These are phyloP conservation scores for Amorpha juglandis DNA, from an alignment of 2,888 invertebrate genomes.

Conservation along the genomic window DNA sequence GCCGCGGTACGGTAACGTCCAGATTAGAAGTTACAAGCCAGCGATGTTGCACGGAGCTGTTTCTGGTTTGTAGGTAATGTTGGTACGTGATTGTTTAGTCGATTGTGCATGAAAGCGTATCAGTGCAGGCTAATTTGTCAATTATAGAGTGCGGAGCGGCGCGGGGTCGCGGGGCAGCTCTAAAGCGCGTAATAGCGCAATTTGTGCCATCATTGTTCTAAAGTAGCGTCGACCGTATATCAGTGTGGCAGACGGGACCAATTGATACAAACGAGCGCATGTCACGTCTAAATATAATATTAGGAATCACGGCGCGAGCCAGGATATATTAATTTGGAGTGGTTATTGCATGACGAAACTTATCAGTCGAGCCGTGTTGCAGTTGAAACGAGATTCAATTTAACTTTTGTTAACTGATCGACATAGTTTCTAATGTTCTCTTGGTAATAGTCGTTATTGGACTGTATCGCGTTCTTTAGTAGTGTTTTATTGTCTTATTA, in stretches of 20 bases:
- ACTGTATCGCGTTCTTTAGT: neutral
- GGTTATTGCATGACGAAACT: slow-evolving; percentile 70
- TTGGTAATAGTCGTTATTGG: slow-evolving; percentile 4
- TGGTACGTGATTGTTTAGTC: slow-evolving; percentile 54
- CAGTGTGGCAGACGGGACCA: slow-evolving; percentile 80
- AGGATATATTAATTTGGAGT: slow-evolving; percentile 84
- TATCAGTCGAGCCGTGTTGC: slow-evolving; percentile 37
- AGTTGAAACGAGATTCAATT: slow-evolving; percentile 30
- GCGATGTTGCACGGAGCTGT: slow-evolving; percentile 35
- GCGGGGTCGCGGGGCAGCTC: slow-evolving; percentile 68
- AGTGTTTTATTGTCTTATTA: neutral
- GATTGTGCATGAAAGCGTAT: slow-evolving; percentile 65
- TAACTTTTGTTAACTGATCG: slow-evolving; percentile 28
- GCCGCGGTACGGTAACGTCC: slow-evolving; percentile 15
- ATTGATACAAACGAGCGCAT: slow-evolving; percentile 84
- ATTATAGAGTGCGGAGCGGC: slow-evolving; percentile 62
- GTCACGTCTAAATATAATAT: slow-evolving; percentile 85
- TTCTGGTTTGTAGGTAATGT: slow-evolving; percentile 46
- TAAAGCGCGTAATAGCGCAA: slow-evolving; percentile 78
- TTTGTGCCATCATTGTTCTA: slow-evolving; percentile 83
- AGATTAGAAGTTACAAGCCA: neutral
- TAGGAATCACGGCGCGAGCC: slow-evolving; percentile 85
- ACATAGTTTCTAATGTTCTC: slow-evolving; percentile 17
- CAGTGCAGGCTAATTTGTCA: slow-evolving; percentile 69
- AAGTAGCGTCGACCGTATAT: slow-evolving; percentile 83